Percentiles rank a stretch among this genome's conserved stretches.
Evolutionary conservation across 2,113 vertebrate genomes (phyloP).

Genomic region (Cephalopterus ornatus): DNA sequence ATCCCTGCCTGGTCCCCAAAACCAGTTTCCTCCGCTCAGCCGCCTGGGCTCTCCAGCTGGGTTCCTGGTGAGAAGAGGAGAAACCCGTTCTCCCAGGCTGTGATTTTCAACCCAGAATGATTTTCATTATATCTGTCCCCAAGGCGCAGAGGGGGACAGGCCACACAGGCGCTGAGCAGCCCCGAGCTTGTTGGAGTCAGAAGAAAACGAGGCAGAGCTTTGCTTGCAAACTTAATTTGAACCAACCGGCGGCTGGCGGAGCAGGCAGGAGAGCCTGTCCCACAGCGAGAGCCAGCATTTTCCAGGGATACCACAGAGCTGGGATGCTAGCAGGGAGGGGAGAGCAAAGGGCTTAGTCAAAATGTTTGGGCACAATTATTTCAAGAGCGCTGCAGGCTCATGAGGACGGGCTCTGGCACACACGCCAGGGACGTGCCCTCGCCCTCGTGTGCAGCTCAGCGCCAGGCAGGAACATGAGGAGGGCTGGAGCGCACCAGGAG

Average conservation of each 20-base stretch:
- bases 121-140: constrained; percentile 22
- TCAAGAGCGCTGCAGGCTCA: neutral
- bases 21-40: constrained; percentile 11
- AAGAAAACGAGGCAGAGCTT: constrained; percentile 4
- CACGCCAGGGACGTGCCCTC: accelerated
- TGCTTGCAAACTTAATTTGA: constrained; percentile 29
- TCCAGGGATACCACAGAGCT: neutral
- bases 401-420: neutral
- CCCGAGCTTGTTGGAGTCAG: neutral
- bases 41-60: accelerated
- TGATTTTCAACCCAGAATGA: neutral
- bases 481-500: neutral
- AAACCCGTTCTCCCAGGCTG: neutral
- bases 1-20: neutral
- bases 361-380: neutral
- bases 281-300: neutral
- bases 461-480: neutral
- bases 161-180: constrained; percentile 50
- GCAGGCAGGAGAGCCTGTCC: constrained; percentile 15
- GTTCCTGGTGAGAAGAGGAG: constrained; percentile 21
- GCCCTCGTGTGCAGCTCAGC: accelerated
- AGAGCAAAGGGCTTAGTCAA: neutral
- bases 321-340: neutral
- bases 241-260: neutral
- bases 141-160: neutral